A percentile compares a stretch with the other conserved stretches of the same genome.
Conservation (phyloP, 2,888 invertebrate species). For the Xiphydria camelus region DNA sequence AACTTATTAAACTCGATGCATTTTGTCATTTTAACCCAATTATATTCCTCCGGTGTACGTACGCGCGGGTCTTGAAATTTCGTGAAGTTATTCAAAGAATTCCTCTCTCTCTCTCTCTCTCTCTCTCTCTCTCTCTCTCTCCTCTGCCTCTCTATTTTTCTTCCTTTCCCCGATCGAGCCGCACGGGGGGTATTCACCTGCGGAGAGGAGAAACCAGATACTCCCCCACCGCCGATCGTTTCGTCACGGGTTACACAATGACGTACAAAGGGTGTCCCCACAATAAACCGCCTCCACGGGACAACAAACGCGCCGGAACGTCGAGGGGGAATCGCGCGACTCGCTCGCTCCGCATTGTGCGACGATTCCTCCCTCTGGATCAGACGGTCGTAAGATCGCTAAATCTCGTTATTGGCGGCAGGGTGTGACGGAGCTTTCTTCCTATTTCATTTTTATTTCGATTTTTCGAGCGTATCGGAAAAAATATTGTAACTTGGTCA, state of each 20-base stretch:
- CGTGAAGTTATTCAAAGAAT: too few relatives aligned
- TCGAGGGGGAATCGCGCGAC: too few relatives aligned
- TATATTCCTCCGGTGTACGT: too few relatives aligned
- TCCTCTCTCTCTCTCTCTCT: background rate
- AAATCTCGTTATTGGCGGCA: too few relatives aligned
- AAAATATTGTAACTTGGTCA: too few relatives aligned
- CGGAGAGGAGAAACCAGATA: constrained; percentile 41
- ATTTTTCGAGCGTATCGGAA: background rate
- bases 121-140: background rate
- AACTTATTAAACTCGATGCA: too few relatives aligned
- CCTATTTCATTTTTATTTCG: constrained; percentile 3
- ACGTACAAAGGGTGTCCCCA: constrained; percentile 49
- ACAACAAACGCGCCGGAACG: too few relatives aligned
- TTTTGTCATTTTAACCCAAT: too few relatives aligned
- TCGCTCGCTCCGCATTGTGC: background rate
- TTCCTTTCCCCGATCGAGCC: constrained; percentile 40
- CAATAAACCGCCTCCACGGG: constrained; percentile 54
- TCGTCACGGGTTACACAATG: constrained; percentile 51
- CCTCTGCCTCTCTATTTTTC: background rate
- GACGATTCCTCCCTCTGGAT: too few relatives aligned
- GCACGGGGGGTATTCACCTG: constrained; percentile 43
- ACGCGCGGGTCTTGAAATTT: too few relatives aligned
- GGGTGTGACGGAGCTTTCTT: too few relatives aligned
- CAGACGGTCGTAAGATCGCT: too few relatives aligned
- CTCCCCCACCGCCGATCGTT: constrained; percentile 53